These are phyloP conservation scores for Ovis canadensis DNA, from an alignment of 2,113 vertebrate genomes.

Conservation along the genomic window DNA sequence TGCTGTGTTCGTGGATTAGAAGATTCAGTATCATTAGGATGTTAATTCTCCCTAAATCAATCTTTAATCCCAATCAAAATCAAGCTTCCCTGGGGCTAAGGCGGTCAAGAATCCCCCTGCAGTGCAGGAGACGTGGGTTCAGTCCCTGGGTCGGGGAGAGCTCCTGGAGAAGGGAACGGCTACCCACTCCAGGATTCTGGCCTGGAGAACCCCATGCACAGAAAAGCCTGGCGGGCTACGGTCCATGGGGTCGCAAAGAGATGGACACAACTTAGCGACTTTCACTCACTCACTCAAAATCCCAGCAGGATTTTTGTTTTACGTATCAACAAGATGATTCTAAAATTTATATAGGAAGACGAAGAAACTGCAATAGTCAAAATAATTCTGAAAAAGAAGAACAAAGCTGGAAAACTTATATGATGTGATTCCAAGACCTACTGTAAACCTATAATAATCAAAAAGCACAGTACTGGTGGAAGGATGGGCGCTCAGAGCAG, in stretches of 20 bases:
- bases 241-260: not conserved
- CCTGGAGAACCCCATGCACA: not conserved
- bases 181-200: not conserved
- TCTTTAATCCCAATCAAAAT: not conserved
- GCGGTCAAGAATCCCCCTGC: not conserved
- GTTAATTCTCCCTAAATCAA: not conserved
- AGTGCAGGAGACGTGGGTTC: fast-evolving
- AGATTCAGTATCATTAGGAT: not conserved
- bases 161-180: not conserved
- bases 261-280: not conserved
- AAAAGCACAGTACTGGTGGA: not conserved
- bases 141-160: not conserved
- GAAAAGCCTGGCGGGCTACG: not conserved
- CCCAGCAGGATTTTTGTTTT: not conserved
- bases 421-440: not conserved
- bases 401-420: not conserved
- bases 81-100: not conserved
- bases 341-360: not conserved
- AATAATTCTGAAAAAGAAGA: not conserved
- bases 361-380: not conserved
- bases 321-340: not conserved
- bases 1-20: not conserved
- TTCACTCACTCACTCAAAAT: not conserved
- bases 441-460: not conserved
- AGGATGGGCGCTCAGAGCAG: not conserved